Percentiles rank a stretch among this genome's conserved stretches.
Evolutionary conservation across 2,113 vertebrate genomes (phyloP).

Genomic region (Chionis minor): DNA sequence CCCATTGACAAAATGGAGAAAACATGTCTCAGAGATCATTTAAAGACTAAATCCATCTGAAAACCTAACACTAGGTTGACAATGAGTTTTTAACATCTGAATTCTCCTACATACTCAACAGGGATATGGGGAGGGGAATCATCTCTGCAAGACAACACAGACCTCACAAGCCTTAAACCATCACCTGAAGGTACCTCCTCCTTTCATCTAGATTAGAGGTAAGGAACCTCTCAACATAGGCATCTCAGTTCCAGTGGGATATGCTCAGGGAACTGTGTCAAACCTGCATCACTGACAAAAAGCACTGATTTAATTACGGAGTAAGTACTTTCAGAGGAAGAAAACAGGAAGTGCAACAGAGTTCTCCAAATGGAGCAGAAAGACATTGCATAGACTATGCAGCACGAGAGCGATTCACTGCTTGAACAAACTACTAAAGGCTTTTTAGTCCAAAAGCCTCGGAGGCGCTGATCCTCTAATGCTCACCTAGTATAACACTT

Average conservation of each 20-base stretch:
- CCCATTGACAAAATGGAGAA: background rate
- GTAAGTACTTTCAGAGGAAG: background rate
- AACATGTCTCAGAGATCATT: background rate
- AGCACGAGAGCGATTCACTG: background rate
- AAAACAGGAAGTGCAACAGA: background rate
- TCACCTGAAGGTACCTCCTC: background rate
- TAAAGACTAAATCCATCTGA: background rate
- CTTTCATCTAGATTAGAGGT: background rate
- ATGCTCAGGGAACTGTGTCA: background rate
- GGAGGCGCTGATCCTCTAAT: background rate
- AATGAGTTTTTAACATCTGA: background rate
- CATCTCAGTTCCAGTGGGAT: background rate
- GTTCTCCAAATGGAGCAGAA: background rate
- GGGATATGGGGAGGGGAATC: background rate
- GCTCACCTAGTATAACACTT: background rate
- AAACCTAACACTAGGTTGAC: background rate
- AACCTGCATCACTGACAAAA: background rate
- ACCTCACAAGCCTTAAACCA: background rate
- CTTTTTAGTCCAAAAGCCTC: background rate
- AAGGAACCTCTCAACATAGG: background rate
- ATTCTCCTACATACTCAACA: background rate
- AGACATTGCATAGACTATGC: accelerated
- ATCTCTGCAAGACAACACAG: background rate
- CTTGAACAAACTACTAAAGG: background rate
- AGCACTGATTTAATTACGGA: background rate